phyloP scores from a whole-genome alignment of 2,113 vertebrate genomes.

The Montifringilla adamsi region DNA sequence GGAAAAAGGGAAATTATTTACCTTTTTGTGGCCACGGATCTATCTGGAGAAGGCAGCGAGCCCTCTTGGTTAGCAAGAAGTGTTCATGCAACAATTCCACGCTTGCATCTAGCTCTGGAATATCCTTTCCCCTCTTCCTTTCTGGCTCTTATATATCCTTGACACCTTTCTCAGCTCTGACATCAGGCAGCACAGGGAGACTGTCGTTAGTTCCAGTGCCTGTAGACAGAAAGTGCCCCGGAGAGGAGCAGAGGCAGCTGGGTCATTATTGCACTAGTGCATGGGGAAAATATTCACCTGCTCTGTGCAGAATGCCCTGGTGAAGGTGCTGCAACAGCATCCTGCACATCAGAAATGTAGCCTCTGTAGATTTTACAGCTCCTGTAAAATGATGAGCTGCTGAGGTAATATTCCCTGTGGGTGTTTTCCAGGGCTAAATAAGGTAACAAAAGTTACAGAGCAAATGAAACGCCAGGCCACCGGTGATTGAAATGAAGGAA shows the following conservation, averaged over 20 bases:
- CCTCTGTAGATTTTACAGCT: neutral
- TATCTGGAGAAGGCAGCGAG: neutral
- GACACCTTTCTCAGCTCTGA: constrained; percentile 63
- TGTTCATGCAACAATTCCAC: neutral
- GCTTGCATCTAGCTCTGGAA: constrained; percentile 16
- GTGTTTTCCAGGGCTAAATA: constrained; percentile 45
- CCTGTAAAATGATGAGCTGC: neutral
- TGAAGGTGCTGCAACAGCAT: neutral
- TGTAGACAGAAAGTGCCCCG: constrained; percentile 23
- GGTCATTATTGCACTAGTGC: neutral
- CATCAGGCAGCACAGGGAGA: constrained; percentile 58
- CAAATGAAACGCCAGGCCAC: neutral
- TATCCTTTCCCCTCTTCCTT: neutral
- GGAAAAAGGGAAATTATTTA: constrained; percentile 43
- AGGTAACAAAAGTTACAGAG: constrained; percentile 25
- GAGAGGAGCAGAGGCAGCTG: constrained; percentile 30
- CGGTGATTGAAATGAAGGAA: neutral
- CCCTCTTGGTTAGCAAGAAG: constrained; percentile 1
- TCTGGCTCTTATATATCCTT: constrained; percentile 67
- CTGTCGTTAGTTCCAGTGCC: constrained; percentile 42
- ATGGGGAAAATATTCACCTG: constrained; percentile 43
- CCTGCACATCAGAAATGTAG: neutral
- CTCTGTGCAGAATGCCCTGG: neutral
- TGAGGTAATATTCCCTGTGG: constrained; percentile 42
- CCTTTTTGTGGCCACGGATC: constrained; percentile 38